These are phyloP conservation scores for Axis porcinus DNA, from an alignment of 2,113 vertebrate species.

Conservation along the genomic window DNA sequence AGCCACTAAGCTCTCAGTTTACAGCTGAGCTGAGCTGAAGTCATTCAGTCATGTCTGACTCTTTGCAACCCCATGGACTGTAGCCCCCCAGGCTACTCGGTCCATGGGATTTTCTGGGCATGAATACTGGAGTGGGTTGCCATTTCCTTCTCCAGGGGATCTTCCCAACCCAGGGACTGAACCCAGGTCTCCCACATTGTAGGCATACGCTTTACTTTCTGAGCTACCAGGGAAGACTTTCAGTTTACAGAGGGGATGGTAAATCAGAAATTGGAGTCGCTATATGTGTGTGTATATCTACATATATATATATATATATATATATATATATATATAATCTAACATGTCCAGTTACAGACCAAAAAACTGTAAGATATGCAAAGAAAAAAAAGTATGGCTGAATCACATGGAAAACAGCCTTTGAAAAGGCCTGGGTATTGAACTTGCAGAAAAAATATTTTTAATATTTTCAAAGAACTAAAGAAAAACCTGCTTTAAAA, in stretches of 20 bases:
- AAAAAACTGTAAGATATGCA: not conserved
- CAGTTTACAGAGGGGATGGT: not conserved
- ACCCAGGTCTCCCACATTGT: too few species aligned
- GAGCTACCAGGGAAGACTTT: too few species aligned
- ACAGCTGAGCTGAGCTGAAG: too few species aligned
- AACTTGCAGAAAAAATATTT: not conserved
- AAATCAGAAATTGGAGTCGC: not conserved
- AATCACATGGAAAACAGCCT: not conserved
- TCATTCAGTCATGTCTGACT: too few species aligned
- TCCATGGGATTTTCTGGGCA: too few species aligned
- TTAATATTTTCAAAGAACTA: not conserved
- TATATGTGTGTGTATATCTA: not conserved
- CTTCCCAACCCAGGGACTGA: too few species aligned
- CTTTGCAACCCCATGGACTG: too few species aligned
- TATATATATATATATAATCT: not conserved
- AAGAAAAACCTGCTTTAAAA: not conserved
- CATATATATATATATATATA: too few species aligned
- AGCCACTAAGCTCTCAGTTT: not conserved
- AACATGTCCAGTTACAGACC: not conserved
- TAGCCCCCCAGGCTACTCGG: too few species aligned
- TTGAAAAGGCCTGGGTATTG: not conserved
- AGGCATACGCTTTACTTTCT: too few species aligned
- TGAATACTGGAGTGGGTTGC: too few species aligned
- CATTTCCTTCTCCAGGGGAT: too few species aligned
- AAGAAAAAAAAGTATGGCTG: not conserved